Evolutionary conservation across 2,113 vertebrate species (phyloP), one percentile per base, ranked within the genome.

Genomic region (Melanocharis versteri): DNA sequence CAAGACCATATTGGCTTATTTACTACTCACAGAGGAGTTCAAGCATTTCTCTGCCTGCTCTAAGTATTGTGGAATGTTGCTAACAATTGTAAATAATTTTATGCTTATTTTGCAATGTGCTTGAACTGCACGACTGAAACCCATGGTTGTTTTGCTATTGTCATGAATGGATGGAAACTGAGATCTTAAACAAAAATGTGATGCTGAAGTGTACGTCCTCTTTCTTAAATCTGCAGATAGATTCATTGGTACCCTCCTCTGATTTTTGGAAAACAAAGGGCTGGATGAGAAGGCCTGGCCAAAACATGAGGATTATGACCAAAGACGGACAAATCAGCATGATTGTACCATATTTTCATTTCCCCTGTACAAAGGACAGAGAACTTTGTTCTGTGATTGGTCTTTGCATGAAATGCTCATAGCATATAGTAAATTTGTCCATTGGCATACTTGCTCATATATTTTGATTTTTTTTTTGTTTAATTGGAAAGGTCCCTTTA

Each of bases 31-130:
- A 92, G 87, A 91, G 51, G 89, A 90, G 23, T 94, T 87, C 62
- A 93, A 76, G 78, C 78, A 79, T 96, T 96, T 96, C 76, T 92
- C 64, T 3, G 54, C 44, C 53, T 93, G 40, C 56, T 87, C 62
- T 91, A 93, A 95, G 68, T 61, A 91, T 60, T 40, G 27, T 76
- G 92, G 94, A 96, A 96, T 83, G 68, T 60, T 84, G 58, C 70
- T 79, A 94, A 89, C 68, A 96, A 95, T 89, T 91, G 84, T 60
- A 61, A 85, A 87, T 86, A 91, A 92, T 91, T 84, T 90, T 72
- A 75, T 71, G 71, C 87, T 86, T 78, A 73, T 93, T 96, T 95
- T 93, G 88, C 53, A 86, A 87, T 42, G 24, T 45, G 22, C 70
- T 83, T 87, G 85, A 95, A 76, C 47, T 81, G 64, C 60, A 56